Evolutionary conservation across 92 coral and sea anemone species (phyloP).

Genomic region (Chrysogorgia sp.): DNA sequence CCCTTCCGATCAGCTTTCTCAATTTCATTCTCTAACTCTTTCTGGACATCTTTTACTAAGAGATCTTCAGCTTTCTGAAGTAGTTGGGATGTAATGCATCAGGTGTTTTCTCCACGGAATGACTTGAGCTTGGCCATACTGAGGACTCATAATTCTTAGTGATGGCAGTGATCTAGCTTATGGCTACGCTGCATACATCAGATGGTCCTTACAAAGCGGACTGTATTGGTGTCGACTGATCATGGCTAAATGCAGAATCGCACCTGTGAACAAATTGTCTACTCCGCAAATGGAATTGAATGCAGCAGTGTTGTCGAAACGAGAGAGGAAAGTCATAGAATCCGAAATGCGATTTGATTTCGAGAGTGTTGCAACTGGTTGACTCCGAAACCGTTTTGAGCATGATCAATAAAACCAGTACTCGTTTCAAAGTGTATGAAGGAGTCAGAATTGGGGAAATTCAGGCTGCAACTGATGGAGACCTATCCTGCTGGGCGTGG

Average conservation of each 20-base stretch:
- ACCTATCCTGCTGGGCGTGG: slow-evolving; percentile 25
- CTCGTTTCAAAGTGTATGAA: slow-evolving; percentile 57
- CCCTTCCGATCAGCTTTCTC: slow-evolving; percentile 18
- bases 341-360: slow-evolving; percentile 62
- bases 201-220: slow-evolving; percentile 60
- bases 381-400: slow-evolving; percentile 72
- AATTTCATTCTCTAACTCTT: slow-evolving; percentile 23
- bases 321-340: slow-evolving; percentile 66
- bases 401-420: too few species aligned
- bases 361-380: slow-evolving; percentile 64
- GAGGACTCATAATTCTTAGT: slow-evolving; percentile 56
- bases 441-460: slow-evolving; percentile 61
- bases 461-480: slow-evolving; percentile 18
- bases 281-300: slow-evolving; percentile 71
- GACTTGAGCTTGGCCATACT: slow-evolving; percentile 27
- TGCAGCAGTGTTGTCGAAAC: slow-evolving; percentile 63
- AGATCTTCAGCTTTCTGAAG: slow-evolving; percentile 61
- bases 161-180: slow-evolving; percentile 65
- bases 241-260: slow-evolving; percentile 67
- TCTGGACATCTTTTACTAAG: slow-evolving; percentile 58
- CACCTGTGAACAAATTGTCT: slow-evolving; percentile 58
- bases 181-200: slow-evolving; percentile 65
- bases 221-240: slow-evolving; percentile 59
- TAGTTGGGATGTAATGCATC: slow-evolving; percentile 44
- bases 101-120: slow-evolving; percentile 36